A percentile compares a stretch with the other conserved stretches of the same genome.
phyloP scores from a whole-genome alignment of 2,113 vertebrate species.

The Spermophilus dauricus region DNA sequence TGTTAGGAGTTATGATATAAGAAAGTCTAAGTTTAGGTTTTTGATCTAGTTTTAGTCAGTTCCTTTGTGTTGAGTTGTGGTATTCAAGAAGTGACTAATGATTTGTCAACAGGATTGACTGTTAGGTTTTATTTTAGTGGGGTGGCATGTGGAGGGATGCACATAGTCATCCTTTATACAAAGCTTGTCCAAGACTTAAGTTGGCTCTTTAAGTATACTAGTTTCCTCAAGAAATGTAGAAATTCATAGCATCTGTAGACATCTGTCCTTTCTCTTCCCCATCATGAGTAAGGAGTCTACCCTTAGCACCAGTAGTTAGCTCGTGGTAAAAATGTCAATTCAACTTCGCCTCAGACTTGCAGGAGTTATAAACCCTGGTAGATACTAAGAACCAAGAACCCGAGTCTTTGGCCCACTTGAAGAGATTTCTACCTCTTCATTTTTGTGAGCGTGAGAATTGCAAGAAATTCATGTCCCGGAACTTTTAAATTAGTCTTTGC shows the following conservation, averaged over 20 bases:
- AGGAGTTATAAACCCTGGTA: background rate
- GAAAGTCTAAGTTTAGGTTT: too few relatives aligned
- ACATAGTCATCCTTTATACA: background rate
- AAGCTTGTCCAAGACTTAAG: background rate
- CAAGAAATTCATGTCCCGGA: background rate
- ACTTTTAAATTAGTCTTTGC: background rate
- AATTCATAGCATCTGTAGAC: background rate
- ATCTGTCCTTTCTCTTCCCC: too few relatives aligned
- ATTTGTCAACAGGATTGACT: background rate
- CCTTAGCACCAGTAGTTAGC: background rate
- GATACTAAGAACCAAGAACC: background rate
- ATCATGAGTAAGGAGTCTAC: background rate
- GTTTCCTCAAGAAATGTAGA: background rate
- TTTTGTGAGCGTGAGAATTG: background rate
- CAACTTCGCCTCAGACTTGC: fast-evolving
- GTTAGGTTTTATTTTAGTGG: background rate
- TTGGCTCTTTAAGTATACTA: background rate
- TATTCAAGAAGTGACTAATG: too few relatives aligned
- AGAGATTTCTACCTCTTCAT: background rate
- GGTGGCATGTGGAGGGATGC: background rate
- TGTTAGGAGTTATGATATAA: too few relatives aligned
- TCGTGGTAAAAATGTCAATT: background rate
- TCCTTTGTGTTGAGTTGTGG: background rate
- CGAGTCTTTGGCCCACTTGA: background rate
- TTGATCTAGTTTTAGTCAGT: background rate